Percentiles rank a stretch among this genome's conserved stretches.
Conservation (phyloP, 1,140 invertebrate genomes). For the Steinernema khuongi region DNA sequence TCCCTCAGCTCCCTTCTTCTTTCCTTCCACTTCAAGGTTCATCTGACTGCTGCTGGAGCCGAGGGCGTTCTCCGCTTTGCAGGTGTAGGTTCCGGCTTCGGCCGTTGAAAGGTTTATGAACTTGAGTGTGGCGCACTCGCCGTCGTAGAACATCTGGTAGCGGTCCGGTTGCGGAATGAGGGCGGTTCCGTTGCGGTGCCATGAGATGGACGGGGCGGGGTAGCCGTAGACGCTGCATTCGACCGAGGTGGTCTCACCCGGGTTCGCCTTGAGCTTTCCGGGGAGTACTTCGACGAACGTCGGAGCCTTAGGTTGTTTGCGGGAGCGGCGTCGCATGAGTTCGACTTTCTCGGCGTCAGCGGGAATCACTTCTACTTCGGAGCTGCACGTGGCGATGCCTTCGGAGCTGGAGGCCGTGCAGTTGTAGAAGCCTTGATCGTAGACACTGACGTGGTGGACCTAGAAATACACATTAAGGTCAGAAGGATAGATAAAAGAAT, state of each 20-base stretch:
- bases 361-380: constrained; percentile 41
- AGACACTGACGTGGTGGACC: constrained; percentile 49
- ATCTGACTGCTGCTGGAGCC: constrained; percentile 62
- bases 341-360: constrained; percentile 19
- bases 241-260: constrained; percentile 44
- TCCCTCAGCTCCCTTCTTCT: constrained; percentile 28
- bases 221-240: constrained; percentile 49
- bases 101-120: constrained; percentile 77
- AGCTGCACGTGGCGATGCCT: constrained; percentile 49
- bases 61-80: constrained; percentile 83
- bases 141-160: constrained; percentile 48
- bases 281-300: constrained; percentile 55
- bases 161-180: constrained; percentile 45
- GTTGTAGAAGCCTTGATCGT: constrained; percentile 55
- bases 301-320: constrained; percentile 45
- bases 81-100: constrained; percentile 90
- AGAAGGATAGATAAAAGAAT: no score
- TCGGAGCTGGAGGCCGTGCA: constrained; percentile 54
- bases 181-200: constrained; percentile 43
- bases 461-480: constrained; percentile 4
- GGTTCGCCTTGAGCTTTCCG: constrained; percentile 29
- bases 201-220: constrained; percentile 45
- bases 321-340: constrained; percentile 37
- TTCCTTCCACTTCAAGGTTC: constrained; percentile 41
- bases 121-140: constrained; percentile 66